Base-by-base conservation (phyloP, 2,113 vertebrate species). In the Pomatostomus ruficeps region DNA sequence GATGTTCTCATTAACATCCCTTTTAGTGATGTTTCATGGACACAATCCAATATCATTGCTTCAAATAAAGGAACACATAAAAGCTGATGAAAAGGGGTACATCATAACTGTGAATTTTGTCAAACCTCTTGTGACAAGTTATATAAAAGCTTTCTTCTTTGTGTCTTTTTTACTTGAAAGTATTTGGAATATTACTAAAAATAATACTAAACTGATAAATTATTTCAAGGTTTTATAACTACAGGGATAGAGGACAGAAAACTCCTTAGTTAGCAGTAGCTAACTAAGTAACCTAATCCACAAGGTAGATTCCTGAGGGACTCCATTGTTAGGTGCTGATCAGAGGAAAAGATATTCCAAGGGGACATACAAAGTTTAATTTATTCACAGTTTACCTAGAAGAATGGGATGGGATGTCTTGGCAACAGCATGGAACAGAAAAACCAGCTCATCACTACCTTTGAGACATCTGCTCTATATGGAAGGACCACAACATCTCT, bases 1-100 rank as follows among this genome's bases (percentile, higher is more conserved):
- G 85, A 93, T 96, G 91, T 86, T 93, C 70, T 95, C 52, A 92
- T 94, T 87, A 94, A 71, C 79, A 75, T 74, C 92, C 51, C 51
- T 83, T 95, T 85, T 70, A 81, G 80, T 93, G 74, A 65, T 61
- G 31, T 81, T 96, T 92, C 31, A 51, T 91, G 89, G 90, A 80
- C 62, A 7, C 8, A 86, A 14, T 71, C 88, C 91, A 97, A 8
- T 83, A 93, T 71, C 51, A 55, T 91, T 90, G 29, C 33, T 65
- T 81, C 75, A 76, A 89, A 83, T 73, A 72, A 79, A 78, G 57
- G 33, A 89, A 82, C 45, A 40, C 19, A 73, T 87, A 83, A 97
- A 96, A 95, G 31, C 59, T 70, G 55, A 94, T 16, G 16, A 62
- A 97, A 96, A 85, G 62, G 79, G 46, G 70, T 71, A 76, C 40